Conservation (phyloP, 2,113 vertebrate genomes). For the Stictonetta naevosa region DNA sequence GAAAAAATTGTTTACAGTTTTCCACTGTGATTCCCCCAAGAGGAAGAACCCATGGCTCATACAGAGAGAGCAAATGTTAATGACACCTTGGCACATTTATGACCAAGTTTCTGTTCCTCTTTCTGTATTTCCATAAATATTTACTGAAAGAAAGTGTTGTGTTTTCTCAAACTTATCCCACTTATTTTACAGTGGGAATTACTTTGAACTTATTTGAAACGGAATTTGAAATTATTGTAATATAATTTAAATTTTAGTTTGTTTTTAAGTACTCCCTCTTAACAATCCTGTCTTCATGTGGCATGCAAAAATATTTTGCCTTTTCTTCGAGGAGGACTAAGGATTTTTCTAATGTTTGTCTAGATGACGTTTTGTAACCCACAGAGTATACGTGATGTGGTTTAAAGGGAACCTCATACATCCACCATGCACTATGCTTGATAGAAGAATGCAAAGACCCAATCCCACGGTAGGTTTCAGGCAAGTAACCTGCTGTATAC, state of each 20-base stretch:
- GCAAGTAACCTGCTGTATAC: not conserved
- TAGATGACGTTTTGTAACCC: not conserved
- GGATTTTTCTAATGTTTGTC: not conserved
- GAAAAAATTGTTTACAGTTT: conserved; percentile 58
- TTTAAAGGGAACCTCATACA: not conserved
- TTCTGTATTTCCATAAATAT: conserved; percentile 22
- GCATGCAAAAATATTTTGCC: not conserved
- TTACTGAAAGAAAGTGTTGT: not conserved
- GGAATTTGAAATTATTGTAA: not conserved
- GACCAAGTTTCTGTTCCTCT: conserved; percentile 41
- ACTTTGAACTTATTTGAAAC: not conserved
- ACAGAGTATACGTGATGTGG: not conserved
- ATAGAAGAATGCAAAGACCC: not conserved
- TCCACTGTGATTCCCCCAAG: conserved; percentile 54
- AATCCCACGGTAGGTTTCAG: not conserved
- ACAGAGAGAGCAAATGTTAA: not conserved
- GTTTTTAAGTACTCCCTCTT: not conserved
- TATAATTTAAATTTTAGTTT: not conserved
- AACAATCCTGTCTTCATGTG: not conserved
- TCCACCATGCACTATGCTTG: fast-evolving
- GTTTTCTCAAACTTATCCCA: conserved; percentile 6
- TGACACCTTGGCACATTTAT: conserved; percentile 37
- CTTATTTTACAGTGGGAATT: not conserved
- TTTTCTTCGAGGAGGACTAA: not conserved
- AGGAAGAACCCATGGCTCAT: conserved; percentile 36